Conservation (phyloP, 2,888 invertebrate genomes). For the Cryptocheilus praepositus region DNA sequence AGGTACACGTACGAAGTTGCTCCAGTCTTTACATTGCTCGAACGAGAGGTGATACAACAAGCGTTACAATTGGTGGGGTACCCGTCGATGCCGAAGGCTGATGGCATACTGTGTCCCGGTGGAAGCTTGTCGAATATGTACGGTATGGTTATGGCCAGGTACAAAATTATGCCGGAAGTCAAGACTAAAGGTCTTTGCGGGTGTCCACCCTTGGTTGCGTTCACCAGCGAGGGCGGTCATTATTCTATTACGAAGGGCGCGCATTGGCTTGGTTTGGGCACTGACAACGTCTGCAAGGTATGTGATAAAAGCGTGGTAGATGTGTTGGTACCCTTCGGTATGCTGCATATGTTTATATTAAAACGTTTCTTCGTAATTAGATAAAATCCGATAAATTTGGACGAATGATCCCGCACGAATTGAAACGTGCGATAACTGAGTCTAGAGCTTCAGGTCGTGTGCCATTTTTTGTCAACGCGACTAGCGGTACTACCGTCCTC, state of each 20-base stretch:
- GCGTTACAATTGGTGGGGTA: conserved; percentile 80
- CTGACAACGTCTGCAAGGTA: conserved; percentile 79
- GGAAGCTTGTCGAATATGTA: conserved; percentile 89
- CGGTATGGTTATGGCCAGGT: conserved; percentile 84
- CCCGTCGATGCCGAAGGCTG: conserved; percentile 77
- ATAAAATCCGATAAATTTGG: conserved; percentile 83
- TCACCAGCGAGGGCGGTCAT: conserved; percentile 88
- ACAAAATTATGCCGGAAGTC: conserved; percentile 80
- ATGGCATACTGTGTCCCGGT: conserved; percentile 87
- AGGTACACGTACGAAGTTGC: conserved; percentile 90
- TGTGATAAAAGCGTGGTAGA: not conserved
- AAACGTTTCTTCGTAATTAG: conserved; percentile 44
- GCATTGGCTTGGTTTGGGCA: conserved; percentile 90
- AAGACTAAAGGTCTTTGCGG: conserved; percentile 82
- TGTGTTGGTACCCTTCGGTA: no score
- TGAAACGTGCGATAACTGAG: conserved; percentile 78
- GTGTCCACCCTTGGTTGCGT: conserved; percentile 81
- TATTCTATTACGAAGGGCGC: conserved; percentile 89
- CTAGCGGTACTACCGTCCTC: conserved; percentile 88
- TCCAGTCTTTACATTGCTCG: conserved; percentile 86
- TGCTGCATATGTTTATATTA: no score
- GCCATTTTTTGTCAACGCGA: conserved; percentile 85
- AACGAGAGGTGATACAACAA: conserved; percentile 80
- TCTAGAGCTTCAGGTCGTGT: conserved; percentile 75
- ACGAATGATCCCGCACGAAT: conserved; percentile 80